Percentiles rank a stretch among this genome's conserved stretches.
phyloP scores from a whole-genome alignment of 2,888 invertebrate species.

The Pammene fasciana region DNA sequence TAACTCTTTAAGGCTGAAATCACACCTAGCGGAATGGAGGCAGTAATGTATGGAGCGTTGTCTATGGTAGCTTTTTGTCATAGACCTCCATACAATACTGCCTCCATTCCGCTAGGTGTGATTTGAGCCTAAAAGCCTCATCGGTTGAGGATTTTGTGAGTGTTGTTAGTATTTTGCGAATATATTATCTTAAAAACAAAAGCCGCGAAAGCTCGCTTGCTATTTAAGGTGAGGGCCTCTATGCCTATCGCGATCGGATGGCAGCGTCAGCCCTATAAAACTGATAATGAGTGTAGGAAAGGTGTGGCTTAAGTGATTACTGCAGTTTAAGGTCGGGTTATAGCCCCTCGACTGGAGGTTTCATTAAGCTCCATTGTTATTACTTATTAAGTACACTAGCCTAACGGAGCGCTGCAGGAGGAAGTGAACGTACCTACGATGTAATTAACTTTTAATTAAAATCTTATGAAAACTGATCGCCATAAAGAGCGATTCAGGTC shows the following conservation, averaged over 20 bases:
- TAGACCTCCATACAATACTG: too few relatives aligned
- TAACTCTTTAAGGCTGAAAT: too few relatives aligned
- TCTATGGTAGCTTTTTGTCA: too few relatives aligned
- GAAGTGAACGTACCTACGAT: slow-evolving; percentile 8
- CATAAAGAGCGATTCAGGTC: neutral
- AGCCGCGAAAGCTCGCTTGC: neutral
- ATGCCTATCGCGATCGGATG: slow-evolving; percentile 59
- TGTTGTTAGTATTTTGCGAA: neutral
- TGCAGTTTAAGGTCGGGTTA: slow-evolving; percentile 67
- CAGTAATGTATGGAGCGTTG: too few relatives aligned
- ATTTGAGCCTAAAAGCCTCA: too few relatives aligned
- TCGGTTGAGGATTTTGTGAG: too few relatives aligned
- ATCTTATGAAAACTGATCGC: neutral
- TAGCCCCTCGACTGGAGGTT: slow-evolving; percentile 49
- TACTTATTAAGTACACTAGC: slow-evolving; percentile 41
- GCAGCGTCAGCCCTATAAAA: slow-evolving; percentile 61
- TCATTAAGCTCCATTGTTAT: slow-evolving; percentile 51
- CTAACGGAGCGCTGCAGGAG: neutral
- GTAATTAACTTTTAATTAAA: slow-evolving; percentile 18
- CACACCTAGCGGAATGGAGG: too few relatives aligned
- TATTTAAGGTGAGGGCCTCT: neutral
- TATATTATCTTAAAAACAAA: neutral
- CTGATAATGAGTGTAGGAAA: slow-evolving; percentile 66
- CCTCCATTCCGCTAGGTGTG: too few relatives aligned
- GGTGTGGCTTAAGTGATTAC: slow-evolving; percentile 81